Evolutionary conservation across 2,888 invertebrate species (phyloP).

Genomic region (Ypsolopha scabrella): DNA sequence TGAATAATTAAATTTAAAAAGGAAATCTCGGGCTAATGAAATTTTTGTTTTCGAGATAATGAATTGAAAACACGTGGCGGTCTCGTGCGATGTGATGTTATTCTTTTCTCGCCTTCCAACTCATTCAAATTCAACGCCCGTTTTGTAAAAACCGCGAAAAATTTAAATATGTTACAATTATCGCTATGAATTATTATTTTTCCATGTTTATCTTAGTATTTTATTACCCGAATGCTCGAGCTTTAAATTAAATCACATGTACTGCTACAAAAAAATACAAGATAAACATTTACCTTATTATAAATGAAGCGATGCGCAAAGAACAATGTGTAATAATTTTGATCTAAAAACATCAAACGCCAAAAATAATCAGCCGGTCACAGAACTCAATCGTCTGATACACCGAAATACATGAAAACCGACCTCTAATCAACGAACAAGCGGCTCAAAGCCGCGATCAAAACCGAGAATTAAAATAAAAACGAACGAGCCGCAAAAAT

Average conservation of each 20-base stretch:
- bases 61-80: conserved; percentile 65
- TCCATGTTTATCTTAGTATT: conserved; percentile 37
- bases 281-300: no score
- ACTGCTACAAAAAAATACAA: no score
- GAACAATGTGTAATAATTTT: no score
- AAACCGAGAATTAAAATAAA: background rate
- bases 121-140: conserved; percentile 61
- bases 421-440: conserved; percentile 53
- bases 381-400: background rate
- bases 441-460: conserved; percentile 15
- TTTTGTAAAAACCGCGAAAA: conserved; percentile 37
- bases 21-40: conserved; percentile 67
- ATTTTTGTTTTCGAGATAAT: conserved; percentile 70
- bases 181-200: conserved; percentile 43
- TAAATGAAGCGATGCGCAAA: no score
- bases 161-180: conserved; percentile 36
- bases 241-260: no score
- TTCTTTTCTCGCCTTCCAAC: conserved; percentile 46
- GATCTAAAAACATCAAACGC: no score
- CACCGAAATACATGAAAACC: conserved; percentile 16
- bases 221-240: no score
- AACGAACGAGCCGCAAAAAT: background rate
- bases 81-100: conserved; percentile 48
- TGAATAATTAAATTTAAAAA: conserved; percentile 70
- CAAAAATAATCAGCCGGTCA: conserved; percentile 9